These are phyloP conservation scores for Passer domesticus DNA, from an alignment of 2,113 vertebrate genomes.

Conservation along the genomic window DNA sequence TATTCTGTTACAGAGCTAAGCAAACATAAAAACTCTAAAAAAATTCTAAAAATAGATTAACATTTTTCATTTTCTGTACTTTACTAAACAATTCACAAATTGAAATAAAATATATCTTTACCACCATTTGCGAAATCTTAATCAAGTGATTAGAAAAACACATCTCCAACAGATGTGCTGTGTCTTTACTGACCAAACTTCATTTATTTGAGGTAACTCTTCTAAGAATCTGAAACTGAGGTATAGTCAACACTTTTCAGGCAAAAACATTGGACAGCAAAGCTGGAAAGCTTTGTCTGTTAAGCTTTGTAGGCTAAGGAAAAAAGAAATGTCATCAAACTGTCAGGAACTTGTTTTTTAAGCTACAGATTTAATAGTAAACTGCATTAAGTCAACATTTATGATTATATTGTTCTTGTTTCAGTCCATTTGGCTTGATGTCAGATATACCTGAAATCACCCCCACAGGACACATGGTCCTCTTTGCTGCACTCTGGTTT, in stretches of 20 bases:
- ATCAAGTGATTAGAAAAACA: neutral
- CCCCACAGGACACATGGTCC: neutral
- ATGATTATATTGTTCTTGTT: neutral
- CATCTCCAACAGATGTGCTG: neutral
- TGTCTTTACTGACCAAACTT: neutral
- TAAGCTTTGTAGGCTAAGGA: neutral
- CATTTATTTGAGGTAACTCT: neutral
- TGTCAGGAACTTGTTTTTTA: neutral
- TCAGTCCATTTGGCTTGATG: neutral
- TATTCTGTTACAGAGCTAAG: slow-evolving; percentile 1
- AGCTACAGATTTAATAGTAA: neutral
- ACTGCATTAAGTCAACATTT: neutral
- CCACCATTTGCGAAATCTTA: neutral
- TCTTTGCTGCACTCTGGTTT: neutral
- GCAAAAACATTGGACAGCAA: neutral
- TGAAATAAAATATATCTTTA: neutral
- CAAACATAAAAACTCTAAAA: neutral
- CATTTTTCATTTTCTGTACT: neutral
- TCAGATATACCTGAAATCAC: neutral
- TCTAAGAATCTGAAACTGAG: neutral
- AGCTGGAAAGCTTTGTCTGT: neutral
- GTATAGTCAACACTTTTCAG: neutral
- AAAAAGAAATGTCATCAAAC: neutral
- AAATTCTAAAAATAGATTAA: neutral
- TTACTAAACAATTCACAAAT: neutral